phyloP scores from a whole-genome alignment of 2,888 invertebrate species.

The Helicoverpa assulta region DNA sequence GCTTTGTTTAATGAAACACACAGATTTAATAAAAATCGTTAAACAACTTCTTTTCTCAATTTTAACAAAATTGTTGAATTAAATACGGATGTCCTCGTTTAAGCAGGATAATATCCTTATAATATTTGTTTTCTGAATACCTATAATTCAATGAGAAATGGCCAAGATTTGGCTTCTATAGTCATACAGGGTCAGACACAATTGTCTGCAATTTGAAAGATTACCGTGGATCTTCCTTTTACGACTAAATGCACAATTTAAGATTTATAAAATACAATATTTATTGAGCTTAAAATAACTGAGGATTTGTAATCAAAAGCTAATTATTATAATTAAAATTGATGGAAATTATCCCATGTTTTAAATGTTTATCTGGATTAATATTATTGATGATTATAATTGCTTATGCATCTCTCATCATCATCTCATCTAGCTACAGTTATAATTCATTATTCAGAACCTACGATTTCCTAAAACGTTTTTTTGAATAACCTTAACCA shows the following conservation, averaged over 20 bases:
- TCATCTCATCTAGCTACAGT: too few relatives aligned
- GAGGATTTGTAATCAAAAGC: too few relatives aligned
- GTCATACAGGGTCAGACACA: conserved; percentile 38
- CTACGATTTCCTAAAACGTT: background rate
- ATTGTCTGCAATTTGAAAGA: conserved; percentile 40
- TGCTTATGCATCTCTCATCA: too few relatives aligned
- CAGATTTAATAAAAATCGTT: too few relatives aligned
- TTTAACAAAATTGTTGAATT: background rate
- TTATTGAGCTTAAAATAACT: background rate
- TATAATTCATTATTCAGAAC: too few relatives aligned
- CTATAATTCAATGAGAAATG: conserved; percentile 8
- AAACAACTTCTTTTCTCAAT: background rate
- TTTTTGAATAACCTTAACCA: too few relatives aligned
- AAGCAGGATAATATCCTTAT: conserved; percentile 1
- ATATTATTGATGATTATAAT: too few relatives aligned
- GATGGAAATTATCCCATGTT: too few relatives aligned
- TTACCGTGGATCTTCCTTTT: conserved; percentile 17
- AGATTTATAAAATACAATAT: background rate
- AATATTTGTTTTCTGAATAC: conserved; percentile 25
- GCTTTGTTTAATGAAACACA: too few relatives aligned
- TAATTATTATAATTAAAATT: too few relatives aligned
- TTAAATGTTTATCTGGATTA: too few relatives aligned
- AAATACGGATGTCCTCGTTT: background rate
- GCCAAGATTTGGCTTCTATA: conserved; percentile 19
- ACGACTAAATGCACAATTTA: background rate